phyloP scores from a whole-genome alignment of 1,140 invertebrate species.

The Papilio xuthus region DNA sequence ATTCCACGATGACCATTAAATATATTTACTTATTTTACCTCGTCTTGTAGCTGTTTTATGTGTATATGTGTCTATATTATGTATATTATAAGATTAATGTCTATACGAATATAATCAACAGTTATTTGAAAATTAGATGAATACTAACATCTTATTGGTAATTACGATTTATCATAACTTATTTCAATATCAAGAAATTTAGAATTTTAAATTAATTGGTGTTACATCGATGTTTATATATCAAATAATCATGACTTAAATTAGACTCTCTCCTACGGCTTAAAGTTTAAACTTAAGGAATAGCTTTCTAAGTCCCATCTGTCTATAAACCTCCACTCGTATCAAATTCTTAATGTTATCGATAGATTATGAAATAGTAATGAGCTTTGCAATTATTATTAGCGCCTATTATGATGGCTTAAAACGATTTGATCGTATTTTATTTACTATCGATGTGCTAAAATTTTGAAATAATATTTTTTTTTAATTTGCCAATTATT shows the following conservation, averaged over 20 bases:
- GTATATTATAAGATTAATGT: slow-evolving; percentile 8
- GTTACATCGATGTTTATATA: neutral
- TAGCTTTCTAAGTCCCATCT: slow-evolving; percentile 1
- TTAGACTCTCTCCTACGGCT: slow-evolving; percentile 16
- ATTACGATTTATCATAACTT: neutral
- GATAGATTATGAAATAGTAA: neutral
- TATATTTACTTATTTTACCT: neutral
- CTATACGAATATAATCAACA: slow-evolving; percentile 1
- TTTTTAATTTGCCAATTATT: slow-evolving; percentile 5
- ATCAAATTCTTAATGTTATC: neutral
- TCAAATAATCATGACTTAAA: slow-evolving; percentile 7
- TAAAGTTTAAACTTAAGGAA: slow-evolving; percentile 8
- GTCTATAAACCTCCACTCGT: slow-evolving; percentile 22
- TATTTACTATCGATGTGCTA: neutral
- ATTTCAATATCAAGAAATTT: neutral
- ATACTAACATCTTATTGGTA: neutral
- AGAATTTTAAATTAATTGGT: neutral
- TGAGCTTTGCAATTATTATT: slow-evolving; percentile 6
- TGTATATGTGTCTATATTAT: slow-evolving; percentile 22
- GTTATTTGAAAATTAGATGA: slow-evolving; percentile 12
- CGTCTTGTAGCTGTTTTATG: slow-evolving; percentile 1
- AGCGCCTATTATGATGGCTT: slow-evolving; percentile 1
- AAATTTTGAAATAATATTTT: neutral
- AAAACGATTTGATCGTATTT: slow-evolving; percentile 4
- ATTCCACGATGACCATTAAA: slow-evolving; percentile 42